Evolutionary conservation across 2,113 vertebrate species (phyloP).

Genomic region (human (Homo sapiens)): GRCh38 chr11:104717501-104718000

Average conservation of each 20-base stretch:
- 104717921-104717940: neutral
- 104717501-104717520: neutral
- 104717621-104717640: neutral
- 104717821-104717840: neutral
- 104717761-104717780: fast-evolving
- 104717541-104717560: neutral
- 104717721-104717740: neutral
- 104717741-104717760: neutral
- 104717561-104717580: neutral
- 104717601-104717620: neutral
- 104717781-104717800: neutral
- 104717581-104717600: neutral
- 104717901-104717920: too few species aligned
- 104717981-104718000: neutral
- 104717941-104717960: neutral
- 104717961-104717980: too few species aligned
- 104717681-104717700: neutral
- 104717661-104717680: neutral
- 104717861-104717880: neutral
- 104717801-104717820: neutral
- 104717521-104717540: neutral
- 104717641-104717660: too few species aligned
- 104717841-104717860: neutral
- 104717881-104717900: neutral
- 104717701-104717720: neutral